Evolutionary conservation across 2,888 invertebrate species (phyloP).

Genomic region (Serrognathus titanus): DNA sequence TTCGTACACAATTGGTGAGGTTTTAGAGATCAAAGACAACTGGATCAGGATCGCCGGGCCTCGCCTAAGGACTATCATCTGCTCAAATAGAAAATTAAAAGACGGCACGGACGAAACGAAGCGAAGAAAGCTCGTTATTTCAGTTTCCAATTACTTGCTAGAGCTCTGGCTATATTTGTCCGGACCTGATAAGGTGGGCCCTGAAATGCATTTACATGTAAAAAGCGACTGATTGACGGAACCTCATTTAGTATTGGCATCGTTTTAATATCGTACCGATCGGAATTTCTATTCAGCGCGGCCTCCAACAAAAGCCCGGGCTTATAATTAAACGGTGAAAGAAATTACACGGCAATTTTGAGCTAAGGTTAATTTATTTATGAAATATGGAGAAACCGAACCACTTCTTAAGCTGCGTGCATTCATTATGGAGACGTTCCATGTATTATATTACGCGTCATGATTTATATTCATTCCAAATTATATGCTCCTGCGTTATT

Average conservation of each 20-base stretch:
- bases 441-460: constrained; percentile 3
- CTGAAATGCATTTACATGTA: constrained; percentile 21
- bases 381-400: constrained; percentile 19
- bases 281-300: constrained; percentile 16
- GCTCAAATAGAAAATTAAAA: constrained; percentile 28
- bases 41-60: constrained; percentile 28
- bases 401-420: constrained; percentile 11
- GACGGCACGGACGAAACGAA: constrained; percentile 25
- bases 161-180: constrained; percentile 16
- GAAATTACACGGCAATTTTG: constrained; percentile 17
- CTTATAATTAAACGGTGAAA: constrained; percentile 16
- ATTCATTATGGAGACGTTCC: constrained; percentile 12
- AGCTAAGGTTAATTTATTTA: constrained; percentile 20
- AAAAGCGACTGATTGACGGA: constrained; percentile 23
- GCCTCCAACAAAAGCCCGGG: background rate
- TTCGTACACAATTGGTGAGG: constrained; percentile 31
- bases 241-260: constrained; percentile 22
- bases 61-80: constrained; percentile 35
- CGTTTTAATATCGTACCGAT: constrained; percentile 21
- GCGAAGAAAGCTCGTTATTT: constrained; percentile 38
- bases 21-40: constrained; percentile 37
- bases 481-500: background rate
- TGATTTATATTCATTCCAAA: constrained; percentile 8
- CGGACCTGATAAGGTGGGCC: constrained; percentile 19
- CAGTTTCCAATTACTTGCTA: constrained; percentile 37